phyloP scores from a whole-genome alignment of 2,797 vertebrate species.

The Liasis olivaceus region DNA sequence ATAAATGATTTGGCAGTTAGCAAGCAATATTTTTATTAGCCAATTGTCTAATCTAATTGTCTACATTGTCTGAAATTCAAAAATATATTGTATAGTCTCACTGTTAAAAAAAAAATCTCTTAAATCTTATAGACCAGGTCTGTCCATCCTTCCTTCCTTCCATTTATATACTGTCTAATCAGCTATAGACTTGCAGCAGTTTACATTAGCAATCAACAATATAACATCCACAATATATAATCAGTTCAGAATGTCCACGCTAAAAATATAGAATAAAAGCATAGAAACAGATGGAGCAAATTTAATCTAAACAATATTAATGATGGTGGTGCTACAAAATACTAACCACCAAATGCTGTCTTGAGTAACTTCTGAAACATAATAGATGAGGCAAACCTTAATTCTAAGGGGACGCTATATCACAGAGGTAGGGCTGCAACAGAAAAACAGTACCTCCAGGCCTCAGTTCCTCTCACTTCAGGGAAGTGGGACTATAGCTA shows the following conservation, averaged over 20 bases:
- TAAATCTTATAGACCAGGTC: not conserved
- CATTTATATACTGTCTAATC: not conserved
- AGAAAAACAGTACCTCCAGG: not conserved
- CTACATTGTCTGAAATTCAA: not conserved
- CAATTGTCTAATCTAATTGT: not conserved
- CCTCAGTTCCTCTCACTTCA: not conserved
- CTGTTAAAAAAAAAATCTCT: not conserved
- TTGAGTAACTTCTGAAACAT: no score
- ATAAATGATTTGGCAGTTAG: not conserved
- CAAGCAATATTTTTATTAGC: not conserved
- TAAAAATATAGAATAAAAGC: not conserved
- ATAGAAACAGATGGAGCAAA: not conserved
- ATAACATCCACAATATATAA: not conserved
- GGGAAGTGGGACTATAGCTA: not conserved
- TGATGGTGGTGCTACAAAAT: no score
- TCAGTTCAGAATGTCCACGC: not conserved
- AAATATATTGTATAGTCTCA: not conserved
- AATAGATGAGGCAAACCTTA: no score
- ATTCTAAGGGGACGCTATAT: no score
- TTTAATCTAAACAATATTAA: no score
- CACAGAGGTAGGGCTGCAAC: not conserved
- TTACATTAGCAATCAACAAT: not conserved
- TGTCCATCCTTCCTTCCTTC: not conserved
- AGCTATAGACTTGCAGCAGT: not conserved
- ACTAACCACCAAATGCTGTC: no score